These are phyloP conservation scores for Drosophila oshimai DNA, from an alignment of 1,140 invertebrate species.

Conservation along the genomic window DNA sequence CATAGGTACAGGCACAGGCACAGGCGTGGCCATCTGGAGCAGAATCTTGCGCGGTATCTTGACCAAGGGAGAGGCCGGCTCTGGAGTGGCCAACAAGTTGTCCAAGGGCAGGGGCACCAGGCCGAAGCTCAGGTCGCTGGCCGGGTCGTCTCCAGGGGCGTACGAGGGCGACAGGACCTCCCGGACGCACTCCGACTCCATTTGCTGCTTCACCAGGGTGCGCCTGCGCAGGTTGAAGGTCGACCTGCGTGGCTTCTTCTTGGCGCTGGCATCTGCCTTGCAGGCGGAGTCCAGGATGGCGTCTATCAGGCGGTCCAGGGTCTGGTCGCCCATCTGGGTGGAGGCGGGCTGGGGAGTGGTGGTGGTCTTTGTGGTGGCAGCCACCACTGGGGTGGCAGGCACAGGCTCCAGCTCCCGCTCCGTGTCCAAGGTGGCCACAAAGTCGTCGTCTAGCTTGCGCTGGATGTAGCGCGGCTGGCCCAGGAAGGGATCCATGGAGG, in stretches of 20 bases:
- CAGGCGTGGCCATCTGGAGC: slow-evolving; percentile 41
- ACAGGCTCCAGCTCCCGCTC: background rate
- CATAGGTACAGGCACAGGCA: too few species aligned
- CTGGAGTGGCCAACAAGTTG: slow-evolving; percentile 25
- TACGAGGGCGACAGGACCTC: slow-evolving; percentile 75
- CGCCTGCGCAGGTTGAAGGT: slow-evolving; percentile 71
- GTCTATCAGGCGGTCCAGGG: slow-evolving; percentile 77
- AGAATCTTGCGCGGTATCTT: slow-evolving; percentile 27
- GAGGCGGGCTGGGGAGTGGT: slow-evolving; percentile 59
- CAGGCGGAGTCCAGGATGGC: slow-evolving; percentile 79
- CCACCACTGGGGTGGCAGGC: background rate
- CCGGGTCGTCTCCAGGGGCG: slow-evolving; percentile 76
- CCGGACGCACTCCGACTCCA: slow-evolving; percentile 25
- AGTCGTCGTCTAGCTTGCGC: slow-evolving; percentile 64
- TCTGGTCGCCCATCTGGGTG: slow-evolving; percentile 70
- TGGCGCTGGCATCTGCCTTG: slow-evolving; percentile 60
- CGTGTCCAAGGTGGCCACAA: slow-evolving; percentile 50
- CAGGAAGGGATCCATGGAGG: slow-evolving; percentile 69
- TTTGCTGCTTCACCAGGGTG: slow-evolving; percentile 72
- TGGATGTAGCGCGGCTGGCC: slow-evolving; percentile 72
- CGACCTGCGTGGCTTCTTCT: slow-evolving; percentile 65
- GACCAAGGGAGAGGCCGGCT: slow-evolving; percentile 42
- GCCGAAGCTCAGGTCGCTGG: slow-evolving; percentile 72
- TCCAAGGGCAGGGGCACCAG: slow-evolving; percentile 12
- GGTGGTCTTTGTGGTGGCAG: background rate